Conservation (phyloP, 2,797 vertebrate genomes). For the Chaetodon trifasciatus region DNA sequence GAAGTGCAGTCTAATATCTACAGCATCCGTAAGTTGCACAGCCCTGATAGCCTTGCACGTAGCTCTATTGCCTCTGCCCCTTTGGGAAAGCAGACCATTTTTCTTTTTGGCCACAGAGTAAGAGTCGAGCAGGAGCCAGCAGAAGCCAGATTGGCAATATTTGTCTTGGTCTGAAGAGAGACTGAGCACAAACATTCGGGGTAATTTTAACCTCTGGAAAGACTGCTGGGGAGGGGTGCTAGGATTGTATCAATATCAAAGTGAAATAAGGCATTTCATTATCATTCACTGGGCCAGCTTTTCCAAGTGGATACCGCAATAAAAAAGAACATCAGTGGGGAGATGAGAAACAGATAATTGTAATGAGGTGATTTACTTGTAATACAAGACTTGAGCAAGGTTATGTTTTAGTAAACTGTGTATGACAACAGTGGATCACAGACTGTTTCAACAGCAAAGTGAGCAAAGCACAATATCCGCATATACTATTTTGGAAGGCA, state of each 20-base stretch:
- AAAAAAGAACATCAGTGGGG: conserved; percentile 30
- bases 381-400: conserved; percentile 22
- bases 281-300: conserved; percentile 30
- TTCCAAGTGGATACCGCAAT: conserved; percentile 36
- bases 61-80: conserved; percentile 75
- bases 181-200: conserved; percentile 76
- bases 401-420: conserved; percentile 16
- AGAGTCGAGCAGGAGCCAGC: conserved; percentile 64
- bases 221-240: conserved; percentile 37
- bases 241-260: conserved; percentile 71
- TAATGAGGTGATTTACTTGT: conserved; percentile 41
- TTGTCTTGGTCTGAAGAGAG: conserved; percentile 81
- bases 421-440: conserved; percentile 26
- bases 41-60: conserved; percentile 65
- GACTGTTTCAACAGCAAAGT: conserved; percentile 20
- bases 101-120: conserved; percentile 73
- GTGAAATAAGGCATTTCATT: conserved; percentile 68
- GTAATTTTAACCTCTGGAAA: conserved; percentile 77
- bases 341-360: conserved; percentile 27
- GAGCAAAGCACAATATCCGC: conserved; percentile 34
- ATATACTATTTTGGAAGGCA: conserved; percentile 36
- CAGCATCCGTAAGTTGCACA: conserved; percentile 71
- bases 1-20: conserved; percentile 80
- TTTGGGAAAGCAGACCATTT: conserved; percentile 79
- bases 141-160: conserved; percentile 80